Conservation (phyloP, 2,797 vertebrate genomes). For the Sparus aurata region DNA sequence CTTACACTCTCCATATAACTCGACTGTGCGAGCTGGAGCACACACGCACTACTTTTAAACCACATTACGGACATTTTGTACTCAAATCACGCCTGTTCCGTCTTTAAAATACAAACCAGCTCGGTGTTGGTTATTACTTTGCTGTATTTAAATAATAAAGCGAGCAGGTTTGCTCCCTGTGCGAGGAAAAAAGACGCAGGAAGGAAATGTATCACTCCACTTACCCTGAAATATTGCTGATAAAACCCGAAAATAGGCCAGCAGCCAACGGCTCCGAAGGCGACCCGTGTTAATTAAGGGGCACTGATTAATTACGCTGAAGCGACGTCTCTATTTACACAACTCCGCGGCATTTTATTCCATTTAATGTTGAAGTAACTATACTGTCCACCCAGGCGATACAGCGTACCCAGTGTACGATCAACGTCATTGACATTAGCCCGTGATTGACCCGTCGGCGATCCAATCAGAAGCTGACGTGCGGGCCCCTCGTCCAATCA, state of each 20-base stretch:
- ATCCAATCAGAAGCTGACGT: constrained; percentile 69
- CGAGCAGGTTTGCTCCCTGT: constrained; percentile 50
- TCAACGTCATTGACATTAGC: constrained; percentile 80
- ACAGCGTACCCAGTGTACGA: constrained; percentile 77
- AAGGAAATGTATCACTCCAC: constrained; percentile 87
- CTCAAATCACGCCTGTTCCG: not conserved
- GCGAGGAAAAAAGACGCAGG: constrained; percentile 83
- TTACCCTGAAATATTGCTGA: constrained; percentile 84
- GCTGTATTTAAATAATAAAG: constrained; percentile 60
- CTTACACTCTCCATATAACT: constrained; percentile 68
- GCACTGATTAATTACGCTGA: constrained; percentile 51
- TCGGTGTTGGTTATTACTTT: constrained; percentile 37
- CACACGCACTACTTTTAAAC: constrained; percentile 61
- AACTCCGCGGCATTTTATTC: constrained; percentile 79
- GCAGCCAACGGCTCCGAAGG: constrained; percentile 31
- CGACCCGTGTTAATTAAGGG: constrained; percentile 46
- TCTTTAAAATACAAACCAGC: not conserved
- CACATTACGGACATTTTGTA: constrained; percentile 12
- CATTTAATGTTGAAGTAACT: constrained; percentile 84
- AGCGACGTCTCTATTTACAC: constrained; percentile 67
- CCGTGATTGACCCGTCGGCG: constrained; percentile 55
- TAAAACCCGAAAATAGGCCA: constrained; percentile 63
- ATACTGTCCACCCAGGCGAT: constrained; percentile 83
- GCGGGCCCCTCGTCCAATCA: constrained; percentile 67
- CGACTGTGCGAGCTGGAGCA: constrained; percentile 53